These are phyloP conservation scores for Zaprionus nigranus DNA, from an alignment of 1,140 invertebrate genomes.

Conservation along the genomic window DNA sequence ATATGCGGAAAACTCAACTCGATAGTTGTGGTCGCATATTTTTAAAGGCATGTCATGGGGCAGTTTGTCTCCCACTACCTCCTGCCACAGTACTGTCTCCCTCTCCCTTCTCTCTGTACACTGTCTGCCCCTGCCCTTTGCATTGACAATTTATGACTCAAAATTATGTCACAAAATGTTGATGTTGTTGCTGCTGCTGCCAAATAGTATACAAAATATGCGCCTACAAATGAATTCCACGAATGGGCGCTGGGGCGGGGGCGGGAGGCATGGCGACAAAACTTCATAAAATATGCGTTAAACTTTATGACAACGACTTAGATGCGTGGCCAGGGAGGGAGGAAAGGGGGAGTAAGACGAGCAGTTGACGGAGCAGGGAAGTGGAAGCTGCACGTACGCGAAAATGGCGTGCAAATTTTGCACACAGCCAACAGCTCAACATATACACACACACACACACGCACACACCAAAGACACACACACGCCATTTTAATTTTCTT, in stretches of 20 bases:
- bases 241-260: neutral
- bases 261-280: conserved; percentile 14
- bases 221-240: conserved; percentile 54
- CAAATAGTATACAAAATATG: conserved; percentile 54
- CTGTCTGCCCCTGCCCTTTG: neutral
- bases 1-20: conserved; percentile 12
- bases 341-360: neutral
- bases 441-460: neutral
- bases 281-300: conserved; percentile 62
- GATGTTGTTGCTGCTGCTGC: conserved; percentile 32
- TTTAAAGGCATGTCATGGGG: conserved; percentile 17
- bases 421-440: conserved; percentile 23
- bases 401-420: conserved; percentile 61
- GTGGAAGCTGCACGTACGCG: conserved; percentile 44
- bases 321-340: neutral
- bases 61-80: neutral
- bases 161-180: conserved; percentile 76
- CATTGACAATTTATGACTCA: conserved; percentile 73
- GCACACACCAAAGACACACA: conserved; percentile 15
- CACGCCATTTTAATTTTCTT: conserved; percentile 55
- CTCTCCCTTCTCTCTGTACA: neutral
- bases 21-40: conserved; percentile 27
- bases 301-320: conserved; percentile 57
- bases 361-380: neutral
- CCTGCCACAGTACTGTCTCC: neutral